These are phyloP conservation scores for Halotydeus destructor DNA, from an alignment of 1,140 invertebrate species.

Conservation along the genomic window DNA sequence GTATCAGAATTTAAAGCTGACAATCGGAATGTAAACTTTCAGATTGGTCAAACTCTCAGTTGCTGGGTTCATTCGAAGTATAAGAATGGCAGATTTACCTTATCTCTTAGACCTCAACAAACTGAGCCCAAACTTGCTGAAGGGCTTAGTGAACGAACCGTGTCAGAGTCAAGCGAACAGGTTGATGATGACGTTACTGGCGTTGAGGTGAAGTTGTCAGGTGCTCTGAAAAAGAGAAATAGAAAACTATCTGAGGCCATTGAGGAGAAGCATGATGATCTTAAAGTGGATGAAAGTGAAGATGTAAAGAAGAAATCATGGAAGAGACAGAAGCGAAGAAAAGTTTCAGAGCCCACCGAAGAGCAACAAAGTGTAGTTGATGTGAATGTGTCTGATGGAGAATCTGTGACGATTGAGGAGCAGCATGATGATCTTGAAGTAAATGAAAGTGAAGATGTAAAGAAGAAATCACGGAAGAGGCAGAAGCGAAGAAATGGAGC, in stretches of 20 bases:
- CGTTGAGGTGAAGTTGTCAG: too few relatives aligned
- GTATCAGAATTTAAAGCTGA: conserved; percentile 5
- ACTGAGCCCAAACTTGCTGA: not conserved
- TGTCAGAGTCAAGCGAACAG: not conserved
- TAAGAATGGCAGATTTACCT: not conserved
- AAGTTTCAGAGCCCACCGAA: not conserved
- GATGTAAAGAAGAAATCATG: not conserved
- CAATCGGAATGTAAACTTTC: conserved; percentile 4
- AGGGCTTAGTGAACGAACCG: not conserved
- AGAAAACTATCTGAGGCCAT: not conserved
- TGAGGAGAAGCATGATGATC: too few relatives aligned
- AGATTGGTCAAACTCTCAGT: conserved; percentile 6
- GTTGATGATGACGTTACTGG: not conserved
- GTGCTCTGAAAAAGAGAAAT: not conserved
- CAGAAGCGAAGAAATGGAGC: not conserved
- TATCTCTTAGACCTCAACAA: not conserved
- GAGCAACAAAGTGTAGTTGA: not conserved
- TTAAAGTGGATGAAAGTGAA: too few relatives aligned
- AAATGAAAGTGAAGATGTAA: too few relatives aligned
- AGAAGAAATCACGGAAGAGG: not conserved
- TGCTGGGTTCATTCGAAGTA: too few relatives aligned
- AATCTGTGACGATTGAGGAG: too few relatives aligned
- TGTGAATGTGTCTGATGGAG: not conserved
- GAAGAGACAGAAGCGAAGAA: not conserved
- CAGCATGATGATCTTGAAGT: too few relatives aligned